Percentiles rank a stretch among this genome's conserved stretches.
Evolutionary conservation across 2,888 invertebrate species (phyloP).

Genomic region (Agrotis ipsilon): DNA sequence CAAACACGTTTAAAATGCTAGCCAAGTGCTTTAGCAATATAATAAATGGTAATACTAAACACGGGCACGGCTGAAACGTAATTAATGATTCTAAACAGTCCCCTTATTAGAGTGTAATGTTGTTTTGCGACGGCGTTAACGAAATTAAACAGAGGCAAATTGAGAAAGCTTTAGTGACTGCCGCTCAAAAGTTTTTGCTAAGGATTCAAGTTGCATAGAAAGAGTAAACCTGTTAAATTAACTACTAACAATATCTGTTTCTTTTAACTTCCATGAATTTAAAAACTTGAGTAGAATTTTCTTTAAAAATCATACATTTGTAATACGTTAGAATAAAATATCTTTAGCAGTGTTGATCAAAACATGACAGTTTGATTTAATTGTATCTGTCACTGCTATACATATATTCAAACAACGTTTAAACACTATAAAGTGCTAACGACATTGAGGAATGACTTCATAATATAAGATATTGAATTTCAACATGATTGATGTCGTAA

Average conservation of each 20-base stretch:
- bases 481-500: constrained; percentile 33
- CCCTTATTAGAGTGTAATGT: constrained; percentile 79
- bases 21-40: constrained; percentile 72
- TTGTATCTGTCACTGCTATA: background rate
- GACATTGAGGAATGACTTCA: constrained; percentile 29
- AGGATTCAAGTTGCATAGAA: constrained; percentile 14
- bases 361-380: background rate
- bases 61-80: constrained; percentile 74
- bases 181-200: constrained; percentile 54
- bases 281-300: no score
- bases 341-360: background rate
- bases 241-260: background rate
- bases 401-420: constrained; percentile 6
- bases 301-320: no score
- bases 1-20: constrained; percentile 76
- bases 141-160: constrained; percentile 75
- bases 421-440: background rate
- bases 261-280: background rate
- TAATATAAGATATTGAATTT: constrained; percentile 26
- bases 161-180: constrained; percentile 64
- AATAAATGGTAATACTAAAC: constrained; percentile 80
- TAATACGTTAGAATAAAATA: background rate
- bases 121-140: constrained; percentile 76
- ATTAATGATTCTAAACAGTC: constrained; percentile 83
- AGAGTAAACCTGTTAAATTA: background rate